Percentiles rank a stretch among this genome's conserved stretches.
These are phyloP conservation scores for Drosophila seguyi DNA, from an alignment of 1,140 invertebrate genomes.

Conservation along the genomic window DNA sequence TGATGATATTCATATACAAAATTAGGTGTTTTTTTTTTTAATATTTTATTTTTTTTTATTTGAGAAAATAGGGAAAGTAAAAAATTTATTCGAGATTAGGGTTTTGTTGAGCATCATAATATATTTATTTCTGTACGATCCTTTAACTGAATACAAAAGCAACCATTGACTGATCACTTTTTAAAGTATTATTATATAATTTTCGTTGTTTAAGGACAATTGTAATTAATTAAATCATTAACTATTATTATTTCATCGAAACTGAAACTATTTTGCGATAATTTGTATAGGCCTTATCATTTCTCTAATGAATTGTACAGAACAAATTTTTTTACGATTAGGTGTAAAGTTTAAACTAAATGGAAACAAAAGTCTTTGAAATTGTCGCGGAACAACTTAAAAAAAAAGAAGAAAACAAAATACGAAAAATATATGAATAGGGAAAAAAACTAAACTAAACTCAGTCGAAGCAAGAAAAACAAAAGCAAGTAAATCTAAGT, in stretches of 20 bases:
- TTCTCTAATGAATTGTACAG: constrained; percentile 58
- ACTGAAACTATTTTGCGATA: constrained; percentile 42
- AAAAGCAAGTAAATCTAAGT: constrained; percentile 73
- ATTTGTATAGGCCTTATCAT: constrained; percentile 55
- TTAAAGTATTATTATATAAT: constrained; percentile 81
- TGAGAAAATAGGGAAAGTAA: constrained; percentile 18
- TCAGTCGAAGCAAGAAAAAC: constrained; percentile 41
- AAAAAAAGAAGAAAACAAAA: constrained; percentile 18
- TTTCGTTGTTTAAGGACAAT: constrained; percentile 70
- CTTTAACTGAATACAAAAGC: constrained; percentile 60
- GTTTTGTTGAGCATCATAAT: constrained; percentile 56
- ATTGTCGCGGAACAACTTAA: constrained; percentile 75
- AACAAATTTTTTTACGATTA: constrained; percentile 72
- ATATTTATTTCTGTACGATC: constrained; percentile 65
- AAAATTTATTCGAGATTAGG: constrained; percentile 63
- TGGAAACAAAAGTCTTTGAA: constrained; percentile 78
- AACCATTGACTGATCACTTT: constrained; percentile 81
- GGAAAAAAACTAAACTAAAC: constrained; percentile 54
- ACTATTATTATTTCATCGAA: constrained; percentile 38
- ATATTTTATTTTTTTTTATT: constrained; percentile 6
- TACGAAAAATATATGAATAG: constrained; percentile 38
- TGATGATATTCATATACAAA: constrained; percentile 59
- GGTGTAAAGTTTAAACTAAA: constrained; percentile 73
- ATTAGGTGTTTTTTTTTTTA: constrained; percentile 51
- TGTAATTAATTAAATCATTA: constrained; percentile 53